These are phyloP conservation scores for Zosterops borbonicus DNA, from an alignment of 2,113 vertebrate species.

Conservation along the genomic window DNA sequence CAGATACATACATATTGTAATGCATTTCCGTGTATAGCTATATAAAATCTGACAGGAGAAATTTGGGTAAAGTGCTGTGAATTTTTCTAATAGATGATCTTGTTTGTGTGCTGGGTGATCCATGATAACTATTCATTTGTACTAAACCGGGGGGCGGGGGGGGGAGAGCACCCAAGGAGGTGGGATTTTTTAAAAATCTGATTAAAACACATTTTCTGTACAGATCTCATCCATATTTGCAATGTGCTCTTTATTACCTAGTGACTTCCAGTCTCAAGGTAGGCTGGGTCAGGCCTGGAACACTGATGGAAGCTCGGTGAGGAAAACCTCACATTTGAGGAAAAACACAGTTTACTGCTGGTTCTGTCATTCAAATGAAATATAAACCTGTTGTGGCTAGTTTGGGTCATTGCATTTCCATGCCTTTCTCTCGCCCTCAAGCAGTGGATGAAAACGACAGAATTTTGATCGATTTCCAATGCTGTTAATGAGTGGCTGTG, in stretches of 20 bases:
- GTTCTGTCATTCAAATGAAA: not conserved
- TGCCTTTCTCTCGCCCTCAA: not conserved
- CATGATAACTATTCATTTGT: not conserved
- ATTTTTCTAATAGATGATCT: not conserved
- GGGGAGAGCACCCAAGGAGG: not conserved
- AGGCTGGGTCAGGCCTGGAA: conserved; percentile 19
- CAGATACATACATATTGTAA: not conserved
- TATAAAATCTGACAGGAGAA: not conserved
- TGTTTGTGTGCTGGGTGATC: not conserved
- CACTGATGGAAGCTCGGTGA: not conserved
- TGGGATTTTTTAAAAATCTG: not conserved
- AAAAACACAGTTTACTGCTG: not conserved
- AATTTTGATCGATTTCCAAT: not conserved
- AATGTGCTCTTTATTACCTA: not conserved
- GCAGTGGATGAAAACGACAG: not conserved
- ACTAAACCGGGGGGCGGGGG: rapidly evolving
- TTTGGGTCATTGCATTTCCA: not conserved
- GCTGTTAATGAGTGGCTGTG: not conserved
- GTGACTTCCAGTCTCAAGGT: not conserved
- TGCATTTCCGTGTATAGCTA: rapidly evolving
- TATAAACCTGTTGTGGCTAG: not conserved
- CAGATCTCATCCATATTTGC: not conserved
- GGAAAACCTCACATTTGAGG: not conserved
- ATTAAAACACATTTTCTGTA: not conserved
- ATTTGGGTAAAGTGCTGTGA: not conserved